phyloP scores from a whole-genome alignment of 2,797 vertebrate species.

The Rhadinocentrus ornatus region DNA sequence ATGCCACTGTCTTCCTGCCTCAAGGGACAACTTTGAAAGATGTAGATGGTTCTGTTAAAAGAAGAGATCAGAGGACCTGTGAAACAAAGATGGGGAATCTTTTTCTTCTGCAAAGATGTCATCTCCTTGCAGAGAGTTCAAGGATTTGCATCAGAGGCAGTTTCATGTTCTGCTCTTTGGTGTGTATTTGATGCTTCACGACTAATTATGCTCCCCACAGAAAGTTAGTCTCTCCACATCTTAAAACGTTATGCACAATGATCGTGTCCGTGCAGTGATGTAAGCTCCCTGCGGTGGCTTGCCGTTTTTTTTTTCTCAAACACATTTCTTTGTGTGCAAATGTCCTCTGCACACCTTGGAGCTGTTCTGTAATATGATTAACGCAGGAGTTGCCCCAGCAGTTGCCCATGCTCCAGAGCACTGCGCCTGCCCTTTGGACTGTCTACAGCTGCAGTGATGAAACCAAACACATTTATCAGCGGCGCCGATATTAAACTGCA shows the following conservation, averaged over 20 bases:
- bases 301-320: constrained; percentile 69
- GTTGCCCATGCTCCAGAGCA: constrained; percentile 70
- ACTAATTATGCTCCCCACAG: constrained; percentile 68
- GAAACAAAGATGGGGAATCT: constrained; percentile 53
- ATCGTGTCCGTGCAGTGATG: constrained; percentile 34
- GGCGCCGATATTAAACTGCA: constrained; percentile 76
- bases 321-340: constrained; percentile 77
- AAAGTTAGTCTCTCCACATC: constrained; percentile 60
- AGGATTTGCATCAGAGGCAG: constrained; percentile 63
- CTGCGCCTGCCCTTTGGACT: constrained; percentile 74
- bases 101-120: constrained; percentile 65
- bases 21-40: constrained; percentile 68
- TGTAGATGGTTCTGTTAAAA: constrained; percentile 60
- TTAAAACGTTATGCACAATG: constrained; percentile 69
- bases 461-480: constrained; percentile 82
- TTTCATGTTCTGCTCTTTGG: constrained; percentile 67
- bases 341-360: constrained; percentile 79
- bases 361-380: constrained; percentile 78
- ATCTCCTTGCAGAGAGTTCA: constrained; percentile 61
- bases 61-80: constrained; percentile 62
- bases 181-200: constrained; percentile 61
- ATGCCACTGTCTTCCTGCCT: constrained; percentile 48
- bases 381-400: constrained; percentile 73
- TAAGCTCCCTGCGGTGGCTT: constrained; percentile 47
- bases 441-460: constrained; percentile 72